Conservation (phyloP, 2,888 invertebrate species). For the Physocephala rufipes region DNA sequence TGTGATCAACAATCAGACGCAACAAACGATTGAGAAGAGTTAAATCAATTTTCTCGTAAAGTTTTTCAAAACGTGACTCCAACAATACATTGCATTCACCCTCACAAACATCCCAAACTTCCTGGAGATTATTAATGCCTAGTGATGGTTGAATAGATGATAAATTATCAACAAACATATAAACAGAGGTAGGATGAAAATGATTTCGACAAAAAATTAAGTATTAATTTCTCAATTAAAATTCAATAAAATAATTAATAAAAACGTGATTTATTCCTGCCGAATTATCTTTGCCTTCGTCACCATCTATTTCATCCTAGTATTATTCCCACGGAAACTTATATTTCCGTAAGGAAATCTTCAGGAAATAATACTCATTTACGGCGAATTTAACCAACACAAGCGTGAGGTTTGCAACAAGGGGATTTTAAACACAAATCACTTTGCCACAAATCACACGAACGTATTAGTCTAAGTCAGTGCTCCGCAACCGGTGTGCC, state of each 20-base stretch:
- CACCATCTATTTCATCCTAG: too few species aligned
- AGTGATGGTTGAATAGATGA: neutral
- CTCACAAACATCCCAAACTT: constrained; percentile 99
- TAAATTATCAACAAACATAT: neutral
- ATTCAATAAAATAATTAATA: neutral
- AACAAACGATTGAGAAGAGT: constrained; percentile 95
- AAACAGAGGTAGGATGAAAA: neutral
- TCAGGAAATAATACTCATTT: too few species aligned
- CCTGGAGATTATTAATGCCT: constrained; percentile 95
- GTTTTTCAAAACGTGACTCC: constrained; percentile 96
- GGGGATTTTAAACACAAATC: constrained; percentile 72
- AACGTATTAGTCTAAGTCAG: constrained; percentile 59
- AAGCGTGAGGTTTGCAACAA: constrained; percentile 77
- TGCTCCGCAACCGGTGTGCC: too few species aligned
- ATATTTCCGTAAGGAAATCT: neutral
- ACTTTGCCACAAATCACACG: constrained; percentile 76
- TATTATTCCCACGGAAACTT: too few species aligned
- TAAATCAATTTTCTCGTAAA: constrained; percentile 99
- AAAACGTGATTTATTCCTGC: too few species aligned
- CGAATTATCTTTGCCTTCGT: too few species aligned
- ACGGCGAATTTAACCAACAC: constrained; percentile 56
- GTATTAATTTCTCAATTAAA: neutral
- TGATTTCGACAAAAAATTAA: neutral
- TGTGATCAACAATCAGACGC: constrained; percentile 98
- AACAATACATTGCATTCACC: constrained; percentile 98